Conservation (phyloP, 2,888 invertebrate species). For the Epirrita christyi region DNA sequence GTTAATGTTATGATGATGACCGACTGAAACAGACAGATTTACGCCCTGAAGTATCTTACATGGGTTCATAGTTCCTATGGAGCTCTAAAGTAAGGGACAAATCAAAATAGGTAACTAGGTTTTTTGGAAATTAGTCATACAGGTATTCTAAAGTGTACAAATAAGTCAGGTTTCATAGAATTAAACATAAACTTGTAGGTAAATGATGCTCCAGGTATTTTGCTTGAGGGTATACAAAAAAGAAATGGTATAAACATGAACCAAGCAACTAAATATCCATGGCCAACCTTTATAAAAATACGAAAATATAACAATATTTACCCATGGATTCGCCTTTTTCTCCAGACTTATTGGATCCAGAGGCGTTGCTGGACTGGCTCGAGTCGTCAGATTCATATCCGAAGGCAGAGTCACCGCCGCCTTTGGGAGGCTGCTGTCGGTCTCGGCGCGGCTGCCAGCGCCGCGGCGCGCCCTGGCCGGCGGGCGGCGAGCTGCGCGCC, state of each 20-base stretch:
- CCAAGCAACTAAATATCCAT: background rate
- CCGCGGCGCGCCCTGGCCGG: constrained; percentile 53
- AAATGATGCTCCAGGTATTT: background rate
- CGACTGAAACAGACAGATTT: too few relatives aligned
- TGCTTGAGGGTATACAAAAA: constrained; percentile 19
- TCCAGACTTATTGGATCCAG: constrained; percentile 75
- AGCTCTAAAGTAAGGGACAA: too few relatives aligned
- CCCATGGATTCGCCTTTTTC: constrained; percentile 65
- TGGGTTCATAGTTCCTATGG: too few relatives aligned
- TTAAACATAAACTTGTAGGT: too few relatives aligned
- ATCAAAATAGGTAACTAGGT: too few relatives aligned
- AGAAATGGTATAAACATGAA: background rate
- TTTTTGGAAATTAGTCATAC: too few relatives aligned
- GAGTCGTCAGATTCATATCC: constrained; percentile 80
- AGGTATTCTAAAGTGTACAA: too few relatives aligned
- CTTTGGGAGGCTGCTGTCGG: constrained; percentile 52
- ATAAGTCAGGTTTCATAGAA: too few relatives aligned
- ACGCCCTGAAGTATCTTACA: too few relatives aligned
- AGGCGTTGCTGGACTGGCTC: constrained; percentile 79
- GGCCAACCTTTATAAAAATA: background rate
- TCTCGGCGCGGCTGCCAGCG: constrained; percentile 64
- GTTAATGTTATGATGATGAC: too few relatives aligned
- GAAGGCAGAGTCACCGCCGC: constrained; percentile 65
- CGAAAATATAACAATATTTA: constrained; percentile 7
- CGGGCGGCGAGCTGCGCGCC: constrained; percentile 43